These are phyloP conservation scores for Thera obeliscata DNA, from an alignment of 2,888 invertebrate species.

Conservation along the genomic window DNA sequence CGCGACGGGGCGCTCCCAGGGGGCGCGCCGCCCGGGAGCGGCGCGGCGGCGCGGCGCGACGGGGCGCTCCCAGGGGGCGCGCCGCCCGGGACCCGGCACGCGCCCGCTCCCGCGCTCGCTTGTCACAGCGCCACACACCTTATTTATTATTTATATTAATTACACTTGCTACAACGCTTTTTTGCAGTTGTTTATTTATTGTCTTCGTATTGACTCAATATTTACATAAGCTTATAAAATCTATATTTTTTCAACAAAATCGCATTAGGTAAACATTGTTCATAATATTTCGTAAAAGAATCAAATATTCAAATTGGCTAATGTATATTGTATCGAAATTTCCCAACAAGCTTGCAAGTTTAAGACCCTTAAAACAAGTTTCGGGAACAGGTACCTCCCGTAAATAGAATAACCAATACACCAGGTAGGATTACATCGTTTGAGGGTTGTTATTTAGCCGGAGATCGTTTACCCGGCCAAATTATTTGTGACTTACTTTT, in stretches of 20 bases:
- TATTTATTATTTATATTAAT: conserved; percentile 80
- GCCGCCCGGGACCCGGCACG: conserved; percentile 21
- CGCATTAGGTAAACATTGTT: conserved; percentile 7
- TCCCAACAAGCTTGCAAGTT: conserved; percentile 30
- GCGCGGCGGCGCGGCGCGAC: conserved; percentile 30
- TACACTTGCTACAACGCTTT: conserved; percentile 59
- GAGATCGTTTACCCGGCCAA: conserved; percentile 1
- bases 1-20: too few relatives aligned
- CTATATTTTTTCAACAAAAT: conserved; percentile 2
- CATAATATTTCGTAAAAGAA: conserved; percentile 14
- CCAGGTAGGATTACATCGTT: conserved; percentile 15
- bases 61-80: conserved; percentile 50
- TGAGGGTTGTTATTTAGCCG: conserved; percentile 10
- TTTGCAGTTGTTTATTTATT: conserved; percentile 52
- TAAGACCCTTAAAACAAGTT: conserved; percentile 35
- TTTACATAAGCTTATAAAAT: neutral
- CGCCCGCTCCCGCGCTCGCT: conserved; percentile 50
- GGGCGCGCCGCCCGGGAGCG: too few relatives aligned
- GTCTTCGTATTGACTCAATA: conserved; percentile 31
- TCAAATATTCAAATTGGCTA: conserved; percentile 27
- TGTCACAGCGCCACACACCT: conserved; percentile 54
- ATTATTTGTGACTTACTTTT: neutral
- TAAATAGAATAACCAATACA: conserved; percentile 35
- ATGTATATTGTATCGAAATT: conserved; percentile 31
- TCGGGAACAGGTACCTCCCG: conserved; percentile 25